These are phyloP conservation scores for Drosophila paranaensis DNA, from an alignment of 2,888 invertebrate genomes.

Conservation along the genomic window DNA sequence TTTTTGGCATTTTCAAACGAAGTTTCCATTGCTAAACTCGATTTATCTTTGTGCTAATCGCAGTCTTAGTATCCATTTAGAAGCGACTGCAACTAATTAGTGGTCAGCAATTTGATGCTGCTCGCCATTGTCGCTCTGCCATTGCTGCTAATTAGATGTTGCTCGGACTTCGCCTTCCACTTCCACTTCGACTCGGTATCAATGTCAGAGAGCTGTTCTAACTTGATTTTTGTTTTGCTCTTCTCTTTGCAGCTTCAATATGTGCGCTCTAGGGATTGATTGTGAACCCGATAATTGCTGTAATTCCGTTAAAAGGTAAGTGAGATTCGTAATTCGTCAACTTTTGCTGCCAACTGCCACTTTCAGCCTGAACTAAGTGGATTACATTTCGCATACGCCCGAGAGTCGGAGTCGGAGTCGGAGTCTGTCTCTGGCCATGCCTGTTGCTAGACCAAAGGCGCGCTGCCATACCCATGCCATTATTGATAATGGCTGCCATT, in stretches of 20 bases:
- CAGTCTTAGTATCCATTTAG: slow-evolving; percentile 1
- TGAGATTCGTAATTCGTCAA: slow-evolving; percentile 33
- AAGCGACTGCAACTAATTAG: slow-evolving; percentile 29
- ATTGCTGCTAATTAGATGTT: slow-evolving; percentile 27
- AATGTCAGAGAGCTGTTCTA: slow-evolving; percentile 4
- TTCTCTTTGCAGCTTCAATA: slow-evolving; percentile 41
- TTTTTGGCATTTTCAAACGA: slow-evolving; percentile 1
- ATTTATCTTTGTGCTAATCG: slow-evolving; percentile 8
- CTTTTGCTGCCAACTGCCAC: slow-evolving; percentile 22
- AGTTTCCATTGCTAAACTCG: neutral
- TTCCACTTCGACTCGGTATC: neutral
- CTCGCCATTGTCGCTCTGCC: neutral
- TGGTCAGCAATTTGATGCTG: slow-evolving; percentile 15
- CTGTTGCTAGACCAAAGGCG: slow-evolving; percentile 28
- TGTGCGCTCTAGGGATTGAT: slow-evolving; percentile 36
- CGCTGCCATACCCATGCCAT: slow-evolving; percentile 11
- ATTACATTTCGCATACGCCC: slow-evolving; percentile 50
- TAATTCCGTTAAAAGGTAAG: slow-evolving; percentile 64
- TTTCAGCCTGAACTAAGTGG: slow-evolving; percentile 26
- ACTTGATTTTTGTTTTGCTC: slow-evolving; percentile 18
- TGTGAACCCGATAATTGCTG: slow-evolving; percentile 41
- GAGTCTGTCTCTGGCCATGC: neutral
- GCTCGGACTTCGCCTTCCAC: neutral
- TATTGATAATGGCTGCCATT: slow-evolving; percentile 58
- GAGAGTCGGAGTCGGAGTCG: neutral